Percentiles rank a stretch among this genome's conserved stretches.
These are phyloP conservation scores for Watsonalla binaria DNA, from an alignment of 2,888 invertebrate genomes.

Conservation along the genomic window DNA sequence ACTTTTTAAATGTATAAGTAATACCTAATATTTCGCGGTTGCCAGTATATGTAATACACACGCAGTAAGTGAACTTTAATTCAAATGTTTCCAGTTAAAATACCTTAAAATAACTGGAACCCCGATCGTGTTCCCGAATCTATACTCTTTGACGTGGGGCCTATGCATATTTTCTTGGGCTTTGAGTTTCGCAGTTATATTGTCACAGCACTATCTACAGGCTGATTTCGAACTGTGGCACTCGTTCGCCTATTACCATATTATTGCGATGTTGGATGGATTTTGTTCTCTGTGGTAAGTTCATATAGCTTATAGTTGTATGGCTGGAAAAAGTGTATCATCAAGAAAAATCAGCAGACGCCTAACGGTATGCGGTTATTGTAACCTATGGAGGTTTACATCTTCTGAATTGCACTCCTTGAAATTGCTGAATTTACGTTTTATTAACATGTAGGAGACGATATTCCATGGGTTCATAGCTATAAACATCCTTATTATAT, in stretches of 20 bases:
- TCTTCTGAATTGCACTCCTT: too few species aligned
- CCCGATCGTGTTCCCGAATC: conserved; percentile 82
- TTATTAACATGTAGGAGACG: too few species aligned
- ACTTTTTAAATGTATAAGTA: neutral
- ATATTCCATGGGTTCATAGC: too few species aligned
- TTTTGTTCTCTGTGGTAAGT: conserved; percentile 83
- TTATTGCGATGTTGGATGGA: conserved; percentile 85
- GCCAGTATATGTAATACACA: too few species aligned
- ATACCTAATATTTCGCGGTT: too few species aligned
- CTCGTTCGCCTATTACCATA: conserved; percentile 85
- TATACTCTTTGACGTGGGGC: conserved; percentile 81
- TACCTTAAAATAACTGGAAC: conserved; percentile 81
- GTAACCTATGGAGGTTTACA: too few species aligned
- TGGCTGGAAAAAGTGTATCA: neutral
- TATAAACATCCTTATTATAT: too few species aligned
- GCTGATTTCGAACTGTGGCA: conserved; percentile 86
- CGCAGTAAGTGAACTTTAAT: neutral
- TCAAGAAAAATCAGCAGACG: too few species aligned
- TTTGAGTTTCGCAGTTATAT: conserved; percentile 80
- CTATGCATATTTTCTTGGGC: conserved; percentile 83
- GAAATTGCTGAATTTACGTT: too few species aligned
- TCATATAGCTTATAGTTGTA: neutral
- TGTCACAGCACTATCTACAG: conserved; percentile 84
- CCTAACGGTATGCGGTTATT: too few species aligned
- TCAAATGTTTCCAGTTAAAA: conserved; percentile 69